Percentiles rank a stretch among this genome's conserved stretches.
These are phyloP conservation scores for Ceyx margarethae DNA, from an alignment of 2,113 vertebrate species.

Conservation along the genomic window DNA sequence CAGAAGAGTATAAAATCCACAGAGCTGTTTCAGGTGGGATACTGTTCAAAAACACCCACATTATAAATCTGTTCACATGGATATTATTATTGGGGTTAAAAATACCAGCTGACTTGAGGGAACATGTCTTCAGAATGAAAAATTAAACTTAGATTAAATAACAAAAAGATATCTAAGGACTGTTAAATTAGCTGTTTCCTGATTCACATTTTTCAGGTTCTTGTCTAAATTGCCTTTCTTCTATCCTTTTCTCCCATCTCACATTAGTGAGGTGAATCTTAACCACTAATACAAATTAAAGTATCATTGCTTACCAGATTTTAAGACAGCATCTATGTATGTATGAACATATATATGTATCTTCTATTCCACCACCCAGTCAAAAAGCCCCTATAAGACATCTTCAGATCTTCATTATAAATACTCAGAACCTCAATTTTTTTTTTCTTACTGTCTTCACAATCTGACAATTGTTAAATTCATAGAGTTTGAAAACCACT, in stretches of 20 bases:
- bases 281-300: neutral
- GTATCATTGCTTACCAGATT: neutral
- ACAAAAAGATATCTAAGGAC: neutral
- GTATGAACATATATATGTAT: neutral
- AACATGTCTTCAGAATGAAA: neutral
- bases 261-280: neutral
- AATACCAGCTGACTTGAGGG: neutral
- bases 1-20: neutral
- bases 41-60: neutral
- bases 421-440: neutral
- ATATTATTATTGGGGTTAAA: neutral
- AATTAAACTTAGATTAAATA: neutral
- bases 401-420: neutral
- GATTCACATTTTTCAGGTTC: neutral
- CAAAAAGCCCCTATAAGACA: neutral
- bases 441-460: neutral
- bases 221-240: neutral
- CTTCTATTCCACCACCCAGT: neutral
- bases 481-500: slow-evolving; percentile 24
- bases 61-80: neutral
- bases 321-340: neutral
- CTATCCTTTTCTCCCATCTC: neutral
- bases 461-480: neutral
- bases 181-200: neutral
- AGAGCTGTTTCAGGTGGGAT: neutral